Evolutionary conservation across 2,888 invertebrate species (phyloP), one percentile per base, ranked within the genome.

Genomic region (Orthonychiurus folsomi): DNA sequence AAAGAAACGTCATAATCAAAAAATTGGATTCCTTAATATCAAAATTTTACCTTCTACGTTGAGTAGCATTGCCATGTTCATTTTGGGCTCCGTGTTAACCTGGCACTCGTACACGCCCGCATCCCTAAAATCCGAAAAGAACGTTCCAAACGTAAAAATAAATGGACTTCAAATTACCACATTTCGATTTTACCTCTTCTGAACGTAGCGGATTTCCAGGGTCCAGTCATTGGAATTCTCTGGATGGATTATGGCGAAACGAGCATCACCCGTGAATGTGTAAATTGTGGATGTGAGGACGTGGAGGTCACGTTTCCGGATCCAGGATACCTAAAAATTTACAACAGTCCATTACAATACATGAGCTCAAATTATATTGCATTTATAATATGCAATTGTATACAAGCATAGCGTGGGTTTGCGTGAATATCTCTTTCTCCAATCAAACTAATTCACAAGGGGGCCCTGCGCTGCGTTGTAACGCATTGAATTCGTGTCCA

Each of bases 81-180:
- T 87, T 78, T 90, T 91, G 23, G 90, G 90, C 76, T 91, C 90
- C 0, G 89, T 91, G 79, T 91, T 91, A 73, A 91, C 88, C 81
- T 90, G 90, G 75, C 89, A 90, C 78, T 90, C 89, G 80, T 90
- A 90, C 65, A 89, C 85, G 5, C 61, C 61, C 2, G 57, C 48
- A 24, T 50, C 57, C 1, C 25, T 21, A 37, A 37, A 37, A 55
- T 24, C 21, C 12, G 1, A 2, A 20, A n/a, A 18, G 12, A 52
- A 23, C 23, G 23, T 23, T 21, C 56, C 61, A 25, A 56, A 62
- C 25, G 37, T n/a, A n/a, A n/a, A n/a, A n/a, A n/a, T n/a, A n/a
- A n/a, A n/a, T n/a, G n/a, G n/a, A n/a, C n/a, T n/a, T n/a, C n/a
- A n/a, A n/a, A n/a, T n/a, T n/a, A n/a, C n/a, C n/a, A n/a, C n/a